Percentiles rank a stretch among this genome's conserved stretches.
These are phyloP conservation scores for Macrotus californicus DNA, from an alignment of 2,113 vertebrate species.

Conservation along the genomic window DNA sequence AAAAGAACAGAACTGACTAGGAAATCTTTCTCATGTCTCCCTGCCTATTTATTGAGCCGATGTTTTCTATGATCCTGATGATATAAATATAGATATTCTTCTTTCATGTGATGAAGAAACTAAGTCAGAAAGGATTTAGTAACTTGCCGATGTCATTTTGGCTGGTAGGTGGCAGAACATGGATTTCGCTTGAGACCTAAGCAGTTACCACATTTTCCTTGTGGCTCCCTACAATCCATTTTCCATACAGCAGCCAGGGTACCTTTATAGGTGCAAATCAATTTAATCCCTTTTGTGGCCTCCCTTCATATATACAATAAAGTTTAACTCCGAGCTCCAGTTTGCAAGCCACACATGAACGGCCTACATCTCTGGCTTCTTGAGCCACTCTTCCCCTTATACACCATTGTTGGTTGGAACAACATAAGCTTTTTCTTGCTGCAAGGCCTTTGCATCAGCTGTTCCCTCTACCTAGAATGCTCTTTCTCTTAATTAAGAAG, in stretches of 20 bases:
- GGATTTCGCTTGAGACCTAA: neutral
- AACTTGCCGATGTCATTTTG: neutral
- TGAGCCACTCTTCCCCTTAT: no score
- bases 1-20: neutral
- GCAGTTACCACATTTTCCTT: neutral
- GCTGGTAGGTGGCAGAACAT: neutral
- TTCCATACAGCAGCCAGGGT: neutral
- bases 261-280: neutral
- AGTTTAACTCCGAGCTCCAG: neutral
- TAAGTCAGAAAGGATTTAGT: neutral
- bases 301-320: neutral
- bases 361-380: neutral
- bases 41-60: neutral
- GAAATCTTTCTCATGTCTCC: neutral
- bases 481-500: neutral
- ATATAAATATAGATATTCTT: neutral
- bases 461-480: neutral
- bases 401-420: neutral
- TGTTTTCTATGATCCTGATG: conserved; percentile 9
- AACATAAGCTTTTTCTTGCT: neutral
- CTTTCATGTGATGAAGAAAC: neutral
- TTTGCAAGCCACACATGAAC: neutral
- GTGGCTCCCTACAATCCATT: neutral
- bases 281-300: neutral
- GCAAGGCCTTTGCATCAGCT: neutral